phyloP scores from a whole-genome alignment of 2,797 vertebrate species.

The Acanthurus lineatus region DNA sequence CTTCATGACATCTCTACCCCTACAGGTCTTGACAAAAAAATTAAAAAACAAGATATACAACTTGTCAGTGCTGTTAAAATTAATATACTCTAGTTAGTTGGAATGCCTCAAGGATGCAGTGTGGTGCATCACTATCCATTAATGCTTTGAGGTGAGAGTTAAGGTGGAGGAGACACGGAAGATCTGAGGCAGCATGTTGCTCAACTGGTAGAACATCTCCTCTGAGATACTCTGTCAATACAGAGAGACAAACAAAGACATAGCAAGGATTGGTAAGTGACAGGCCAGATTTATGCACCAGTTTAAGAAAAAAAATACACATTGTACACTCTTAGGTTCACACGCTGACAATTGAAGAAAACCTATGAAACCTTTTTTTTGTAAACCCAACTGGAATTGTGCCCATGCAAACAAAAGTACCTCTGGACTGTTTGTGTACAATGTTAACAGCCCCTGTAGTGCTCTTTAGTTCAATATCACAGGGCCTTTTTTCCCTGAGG shows the following conservation, averaged over 20 bases:
- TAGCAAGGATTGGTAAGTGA: conserved; percentile 29
- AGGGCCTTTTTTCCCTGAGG: conserved; percentile 27
- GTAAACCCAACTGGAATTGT: conserved; percentile 3
- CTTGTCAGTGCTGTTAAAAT: too few relatives aligned
- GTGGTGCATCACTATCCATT: conserved; percentile 41
- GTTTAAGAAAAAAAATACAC: background rate
- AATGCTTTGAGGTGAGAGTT: conserved; percentile 96
- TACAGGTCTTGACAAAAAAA: conserved; percentile 1
- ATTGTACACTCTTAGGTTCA: background rate
- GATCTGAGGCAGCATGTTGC: conserved; percentile 99
- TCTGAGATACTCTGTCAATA: conserved; percentile 94
- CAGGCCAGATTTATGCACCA: conserved; percentile 2
- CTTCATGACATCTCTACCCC: background rate
- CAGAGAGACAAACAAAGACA: conserved; percentile 47
- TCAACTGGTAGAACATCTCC: conserved; percentile 99
- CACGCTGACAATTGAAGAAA: too few relatives aligned
- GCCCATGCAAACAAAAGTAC: conserved; percentile 19
- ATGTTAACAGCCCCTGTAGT: conserved; percentile 26
- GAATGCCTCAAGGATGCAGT: background rate
- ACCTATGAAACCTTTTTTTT: background rate
- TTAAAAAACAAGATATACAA: background rate
- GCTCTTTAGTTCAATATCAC: conserved; percentile 35
- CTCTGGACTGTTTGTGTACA: conserved; percentile 30
- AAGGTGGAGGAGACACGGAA: conserved; percentile 97
- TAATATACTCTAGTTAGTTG: background rate